Evolutionary conservation across 2,888 invertebrate species (phyloP).

Genomic region (Drosophila differens): DNA sequence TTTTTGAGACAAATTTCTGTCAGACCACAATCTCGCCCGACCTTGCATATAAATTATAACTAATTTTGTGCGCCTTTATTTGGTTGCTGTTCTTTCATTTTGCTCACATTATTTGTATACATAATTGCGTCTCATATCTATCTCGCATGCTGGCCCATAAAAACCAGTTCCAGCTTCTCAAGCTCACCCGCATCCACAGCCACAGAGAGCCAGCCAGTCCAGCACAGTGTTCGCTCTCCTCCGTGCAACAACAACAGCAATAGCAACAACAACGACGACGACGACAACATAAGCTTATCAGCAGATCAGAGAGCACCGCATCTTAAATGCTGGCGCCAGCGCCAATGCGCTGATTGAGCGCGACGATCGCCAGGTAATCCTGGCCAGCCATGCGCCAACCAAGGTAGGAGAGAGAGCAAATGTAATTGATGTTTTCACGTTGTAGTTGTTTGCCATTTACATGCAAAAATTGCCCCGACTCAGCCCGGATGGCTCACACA

Average conservation of each 20-base stretch:
- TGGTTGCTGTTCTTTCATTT: constrained; percentile 53
- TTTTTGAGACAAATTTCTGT: constrained; percentile 11
- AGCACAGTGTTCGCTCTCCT: constrained; percentile 15
- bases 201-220: constrained; percentile 21
- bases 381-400: constrained; percentile 43
- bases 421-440: constrained; percentile 80
- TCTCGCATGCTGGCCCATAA: constrained; percentile 42
- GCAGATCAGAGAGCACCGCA: constrained; percentile 85
- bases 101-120: constrained; percentile 53
- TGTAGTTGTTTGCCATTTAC: constrained; percentile 77
- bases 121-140: constrained; percentile 67
- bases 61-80: constrained; percentile 36
- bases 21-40: constrained; percentile 25
- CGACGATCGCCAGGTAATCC: constrained; percentile 74
- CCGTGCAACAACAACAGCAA: constrained; percentile 8
- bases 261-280: constrained; percentile 26
- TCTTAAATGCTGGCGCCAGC: constrained; percentile 85
- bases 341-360: constrained; percentile 83
- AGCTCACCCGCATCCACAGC: constrained; percentile 25
- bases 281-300: constrained; percentile 82
- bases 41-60: constrained; percentile 33
- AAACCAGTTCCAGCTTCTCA: constrained; percentile 63
- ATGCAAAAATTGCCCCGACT: constrained; percentile 55
- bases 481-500: constrained; percentile 27
- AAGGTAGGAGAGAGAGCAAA: constrained; percentile 38